Evolutionary conservation across 2,888 invertebrate species (phyloP), one percentile per base, ranked within the genome.

Genomic region (Andrena dorsata): DNA sequence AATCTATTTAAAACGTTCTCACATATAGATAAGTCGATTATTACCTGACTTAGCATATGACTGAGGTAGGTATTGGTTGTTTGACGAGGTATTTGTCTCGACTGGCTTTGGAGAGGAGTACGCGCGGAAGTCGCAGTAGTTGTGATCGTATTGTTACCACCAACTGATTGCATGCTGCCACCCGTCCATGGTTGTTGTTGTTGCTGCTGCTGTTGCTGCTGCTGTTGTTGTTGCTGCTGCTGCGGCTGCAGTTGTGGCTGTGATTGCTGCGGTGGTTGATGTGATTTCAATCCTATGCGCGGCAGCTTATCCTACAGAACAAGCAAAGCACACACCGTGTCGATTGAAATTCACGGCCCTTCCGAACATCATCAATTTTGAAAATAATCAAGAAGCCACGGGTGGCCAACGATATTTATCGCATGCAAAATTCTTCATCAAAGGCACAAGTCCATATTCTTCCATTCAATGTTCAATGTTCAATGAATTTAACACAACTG

Each of bases 231-330:
- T 63, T 87, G 87, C 65, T 85, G 81, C 4, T 88, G 83, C 3
- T 95, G 94, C 91, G 94, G 94, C 91, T 95, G 95, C 89, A 95
- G 93, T 89, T 86, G 91, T 79, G 94, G 94, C 90, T 89, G 87
- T 78, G 90, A 89, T 82, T 77, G 90, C 82, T 90, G 89, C 76
- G 94, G 94, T 13, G 49, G 35, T 89, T 95, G 94, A 88, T 95
- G 95, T 92, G 94, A 94, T 89, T 95, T 93, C 90, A 90, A 88
- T 82, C 83, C 83, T 79, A 94, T 93, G 76, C 95, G 94, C 35
- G 96, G 96, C 92, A 96, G 94, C 93, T 95, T 96, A 89, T 96
- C 96, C 93, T 93, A 58, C 0, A 51, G 23, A 73, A 79, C 53
- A 49, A 70, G 6, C n/a, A 35, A 8, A n/a, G 20, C 5, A 10